These are phyloP conservation scores for Scaptomyza hsui DNA, from an alignment of 1,140 invertebrate species.

Conservation along the genomic window DNA sequence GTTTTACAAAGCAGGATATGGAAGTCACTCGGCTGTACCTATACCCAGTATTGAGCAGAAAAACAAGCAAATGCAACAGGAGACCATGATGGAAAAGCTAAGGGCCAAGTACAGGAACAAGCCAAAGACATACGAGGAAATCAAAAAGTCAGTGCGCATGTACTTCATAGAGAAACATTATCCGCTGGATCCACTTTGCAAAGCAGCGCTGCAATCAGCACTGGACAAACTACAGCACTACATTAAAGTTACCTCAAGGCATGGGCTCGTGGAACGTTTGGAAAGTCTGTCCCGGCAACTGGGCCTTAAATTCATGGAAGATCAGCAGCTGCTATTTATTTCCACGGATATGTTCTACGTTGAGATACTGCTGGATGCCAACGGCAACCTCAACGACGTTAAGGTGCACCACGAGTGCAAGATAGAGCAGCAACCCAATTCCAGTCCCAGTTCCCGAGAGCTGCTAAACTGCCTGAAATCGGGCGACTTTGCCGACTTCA, in stretches of 20 bases:
- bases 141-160: constrained; percentile 93
- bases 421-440: constrained; percentile 88
- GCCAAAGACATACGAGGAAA: constrained; percentile 92
- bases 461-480: constrained; percentile 91
- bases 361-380: constrained; percentile 93
- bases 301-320: constrained; percentile 85
- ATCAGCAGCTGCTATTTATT: constrained; percentile 89
- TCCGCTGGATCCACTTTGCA: constrained; percentile 93
- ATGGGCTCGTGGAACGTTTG: constrained; percentile 95
- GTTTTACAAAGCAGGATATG: neutral
- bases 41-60: constrained; percentile 62
- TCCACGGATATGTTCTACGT: constrained; percentile 98
- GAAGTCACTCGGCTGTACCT: constrained; percentile 2
- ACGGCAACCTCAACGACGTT: constrained; percentile 94
- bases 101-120: constrained; percentile 81
- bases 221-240: constrained; percentile 96
- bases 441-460: constrained; percentile 85
- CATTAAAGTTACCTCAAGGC: constrained; percentile 95
- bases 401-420: constrained; percentile 86
- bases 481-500: constrained; percentile 96
- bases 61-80: constrained; percentile 67
- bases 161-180: constrained; percentile 92
- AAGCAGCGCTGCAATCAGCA: constrained; percentile 93
- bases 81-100: constrained; percentile 70
- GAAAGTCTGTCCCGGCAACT: constrained; percentile 95